phyloP scores from a whole-genome alignment of 2,113 vertebrate species.

The Notarius quadriscutis region DNA sequence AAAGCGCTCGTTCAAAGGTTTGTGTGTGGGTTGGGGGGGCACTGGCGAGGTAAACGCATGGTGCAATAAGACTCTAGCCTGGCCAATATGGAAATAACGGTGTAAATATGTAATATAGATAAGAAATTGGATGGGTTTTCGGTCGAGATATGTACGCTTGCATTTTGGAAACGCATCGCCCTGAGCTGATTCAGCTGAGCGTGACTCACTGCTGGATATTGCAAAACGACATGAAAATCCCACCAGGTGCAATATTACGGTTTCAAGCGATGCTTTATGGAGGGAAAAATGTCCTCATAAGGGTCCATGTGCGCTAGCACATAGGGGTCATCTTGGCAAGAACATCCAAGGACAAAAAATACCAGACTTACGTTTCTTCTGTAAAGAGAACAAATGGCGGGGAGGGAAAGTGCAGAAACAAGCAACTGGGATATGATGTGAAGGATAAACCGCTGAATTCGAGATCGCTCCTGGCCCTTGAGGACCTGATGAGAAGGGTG shows the following conservation, averaged over 20 bases:
- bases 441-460: constrained; percentile 32
- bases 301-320: neutral
- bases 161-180: neutral
- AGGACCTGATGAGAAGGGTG: constrained; percentile 31
- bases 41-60: neutral
- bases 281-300: constrained; percentile 6
- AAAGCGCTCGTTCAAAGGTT: constrained; percentile 31
- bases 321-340: neutral
- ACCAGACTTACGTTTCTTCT: neutral
- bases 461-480: constrained; percentile 6
- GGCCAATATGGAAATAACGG: constrained; percentile 43
- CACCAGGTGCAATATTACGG: neutral
- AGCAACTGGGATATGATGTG: constrained; percentile 22
- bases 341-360: constrained; percentile 20
- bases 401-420: neutral
- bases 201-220: constrained; percentile 35
- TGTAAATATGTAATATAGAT: constrained; percentile 60
- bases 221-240: constrained; percentile 17
- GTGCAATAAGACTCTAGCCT: constrained; percentile 54
- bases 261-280: constrained; percentile 1
- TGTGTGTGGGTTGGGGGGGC: neutral
- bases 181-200: constrained; percentile 21
- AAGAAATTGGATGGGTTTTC: constrained; percentile 56
- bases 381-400: constrained; percentile 1
- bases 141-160: constrained; percentile 42